These are phyloP conservation scores for Trematomus bernacchii DNA, from an alignment of 2,797 vertebrate genomes.

Conservation along the genomic window DNA sequence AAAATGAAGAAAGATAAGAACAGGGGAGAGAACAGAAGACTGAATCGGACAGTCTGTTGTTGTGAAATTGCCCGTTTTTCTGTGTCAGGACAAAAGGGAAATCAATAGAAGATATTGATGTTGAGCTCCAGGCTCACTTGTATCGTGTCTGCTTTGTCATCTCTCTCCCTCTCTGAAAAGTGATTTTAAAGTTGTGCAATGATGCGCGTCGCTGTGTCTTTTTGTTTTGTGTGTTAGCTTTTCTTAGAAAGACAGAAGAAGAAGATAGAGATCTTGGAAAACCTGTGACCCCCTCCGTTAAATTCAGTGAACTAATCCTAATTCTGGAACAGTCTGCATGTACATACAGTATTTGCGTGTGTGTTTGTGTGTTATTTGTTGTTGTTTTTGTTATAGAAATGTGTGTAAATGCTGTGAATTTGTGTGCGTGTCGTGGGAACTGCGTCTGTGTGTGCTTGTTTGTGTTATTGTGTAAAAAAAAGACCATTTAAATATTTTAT, in stretches of 20 bases:
- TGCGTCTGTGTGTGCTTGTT: conserved; percentile 18
- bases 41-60: conserved; percentile 52
- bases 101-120: conserved; percentile 76
- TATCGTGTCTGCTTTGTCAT: conserved; percentile 60
- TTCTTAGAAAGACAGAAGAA: background rate
- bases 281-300: conserved; percentile 26
- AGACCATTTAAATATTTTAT: background rate
- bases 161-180: conserved; percentile 29
- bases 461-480: background rate
- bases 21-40: conserved; percentile 38
- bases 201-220: conserved; percentile 7
- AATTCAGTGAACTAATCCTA: conserved; percentile 27
- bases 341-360: background rate
- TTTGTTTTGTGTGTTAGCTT: background rate
- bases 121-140: conserved; percentile 62
- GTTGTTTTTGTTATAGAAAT: background rate
- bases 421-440: conserved; percentile 28
- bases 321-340: background rate
- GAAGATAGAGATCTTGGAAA: conserved; percentile 10
- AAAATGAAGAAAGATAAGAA: conserved; percentile 61
- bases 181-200: conserved; percentile 36
- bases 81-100: conserved; percentile 68
- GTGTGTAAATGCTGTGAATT: conserved; percentile 19
- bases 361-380: too few species aligned
- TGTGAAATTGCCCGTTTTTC: conserved; percentile 68